These are phyloP conservation scores for Urocyon cinereoargenteus DNA, from an alignment of 2,797 vertebrate species.

Conservation along the genomic window DNA sequence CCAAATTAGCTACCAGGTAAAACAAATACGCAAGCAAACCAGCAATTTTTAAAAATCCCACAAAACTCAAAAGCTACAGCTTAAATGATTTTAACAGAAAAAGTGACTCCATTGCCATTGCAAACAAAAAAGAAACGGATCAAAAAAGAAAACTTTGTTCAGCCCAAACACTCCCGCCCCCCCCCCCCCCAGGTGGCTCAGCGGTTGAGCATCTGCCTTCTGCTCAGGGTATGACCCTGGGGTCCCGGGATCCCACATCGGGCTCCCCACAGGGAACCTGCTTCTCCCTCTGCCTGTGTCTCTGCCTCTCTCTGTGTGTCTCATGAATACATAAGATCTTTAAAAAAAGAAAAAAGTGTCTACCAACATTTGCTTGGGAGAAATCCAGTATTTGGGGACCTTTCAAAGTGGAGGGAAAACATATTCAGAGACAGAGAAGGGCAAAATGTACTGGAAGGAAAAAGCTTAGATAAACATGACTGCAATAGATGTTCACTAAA, in stretches of 20 bases:
- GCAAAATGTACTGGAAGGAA: neutral
- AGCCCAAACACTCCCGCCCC: too few relatives aligned
- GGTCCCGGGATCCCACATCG: too few relatives aligned
- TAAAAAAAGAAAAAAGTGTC: neutral
- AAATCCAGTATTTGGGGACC: neutral
- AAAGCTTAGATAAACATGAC: neutral
- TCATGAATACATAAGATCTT: too few relatives aligned
- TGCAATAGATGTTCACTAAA: neutral
- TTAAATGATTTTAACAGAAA: neutral
- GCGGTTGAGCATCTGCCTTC: too few relatives aligned
- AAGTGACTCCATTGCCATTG: neutral
- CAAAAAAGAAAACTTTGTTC: neutral
- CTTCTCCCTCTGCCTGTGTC: too few relatives aligned
- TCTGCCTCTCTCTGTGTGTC: too few relatives aligned
- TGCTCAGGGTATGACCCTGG: too few relatives aligned
- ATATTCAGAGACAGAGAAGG: neutral
- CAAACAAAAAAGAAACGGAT: neutral
- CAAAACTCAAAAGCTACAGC: neutral
- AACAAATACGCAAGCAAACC: neutral
- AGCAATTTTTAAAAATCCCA: neutral
- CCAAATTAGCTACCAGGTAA: neutral
- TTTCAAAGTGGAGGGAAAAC: neutral
- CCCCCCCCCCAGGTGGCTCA: too few relatives aligned
- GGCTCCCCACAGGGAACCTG: too few relatives aligned
- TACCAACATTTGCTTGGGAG: conserved; percentile 9